A percentile compares a stretch with the other conserved stretches of the same genome.
Evolutionary conservation across 2,797 vertebrate species (phyloP).

Genomic region (Benthosema pterotum): DNA sequence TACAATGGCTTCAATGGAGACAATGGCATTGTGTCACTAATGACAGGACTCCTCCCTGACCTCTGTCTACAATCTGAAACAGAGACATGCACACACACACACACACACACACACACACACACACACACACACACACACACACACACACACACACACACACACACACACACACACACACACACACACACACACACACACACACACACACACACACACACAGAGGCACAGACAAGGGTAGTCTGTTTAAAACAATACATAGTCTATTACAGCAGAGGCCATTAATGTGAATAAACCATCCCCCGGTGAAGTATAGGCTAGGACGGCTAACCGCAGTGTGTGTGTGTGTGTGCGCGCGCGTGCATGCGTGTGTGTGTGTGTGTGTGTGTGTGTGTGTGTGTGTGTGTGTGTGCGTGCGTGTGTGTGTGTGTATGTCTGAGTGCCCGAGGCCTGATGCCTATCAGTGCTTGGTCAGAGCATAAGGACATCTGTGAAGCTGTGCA

Average conservation of each 20-base stretch:
- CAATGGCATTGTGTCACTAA: conserved; percentile 73
- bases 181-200: conserved; percentile 1
- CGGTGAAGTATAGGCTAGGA: too few species aligned
- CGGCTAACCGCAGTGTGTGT: neutral
- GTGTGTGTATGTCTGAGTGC: neutral
- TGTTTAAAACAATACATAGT: neutral
- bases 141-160: conserved; percentile 1
- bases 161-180: neutral
- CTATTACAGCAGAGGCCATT: too few species aligned
- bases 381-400: neutral
- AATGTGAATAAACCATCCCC: too few species aligned
- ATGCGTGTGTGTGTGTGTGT: too few species aligned
- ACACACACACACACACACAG: neutral
- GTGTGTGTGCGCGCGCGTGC: neutral
- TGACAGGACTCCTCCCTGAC: conserved; percentile 66
- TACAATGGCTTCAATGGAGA: conserved; percentile 74
- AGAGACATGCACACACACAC: conserved; percentile 24
- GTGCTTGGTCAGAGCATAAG: neutral
- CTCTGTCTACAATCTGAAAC: conserved; percentile 51
- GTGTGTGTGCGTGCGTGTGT: neutral
- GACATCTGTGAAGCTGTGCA: neutral
- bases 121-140: neutral
- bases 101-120: conserved; percentile 16
- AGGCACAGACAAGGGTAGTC: neutral
- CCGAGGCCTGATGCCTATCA: conserved; percentile 1